phyloP scores from a whole-genome alignment of 2,113 vertebrate species.

The Macrotis lagotis region DNA sequence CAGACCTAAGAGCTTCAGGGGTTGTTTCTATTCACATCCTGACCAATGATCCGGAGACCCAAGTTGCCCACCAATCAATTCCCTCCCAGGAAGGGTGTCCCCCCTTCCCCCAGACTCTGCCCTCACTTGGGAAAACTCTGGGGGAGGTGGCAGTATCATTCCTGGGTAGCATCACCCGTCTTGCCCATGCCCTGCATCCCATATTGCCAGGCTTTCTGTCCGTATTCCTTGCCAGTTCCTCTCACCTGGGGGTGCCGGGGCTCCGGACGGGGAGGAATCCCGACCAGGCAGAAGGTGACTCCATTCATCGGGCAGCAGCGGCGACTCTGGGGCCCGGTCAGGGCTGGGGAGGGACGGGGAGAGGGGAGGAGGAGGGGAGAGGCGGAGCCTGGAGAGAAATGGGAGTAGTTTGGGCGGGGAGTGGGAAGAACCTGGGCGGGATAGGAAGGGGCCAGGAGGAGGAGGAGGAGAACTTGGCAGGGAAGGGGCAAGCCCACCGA shows the following conservation, averaged over 20 bases:
- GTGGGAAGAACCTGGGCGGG: neutral
- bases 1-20: neutral
- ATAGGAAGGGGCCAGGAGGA: neutral
- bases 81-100: neutral
- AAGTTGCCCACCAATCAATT: neutral
- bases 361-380: conserved; percentile 52
- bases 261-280: conserved; percentile 93
- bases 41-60: neutral
- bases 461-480: neutral
- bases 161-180: neutral
- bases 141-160: conserved; percentile 14
- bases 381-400: conserved; percentile 53
- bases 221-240: conserved; percentile 18
- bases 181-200: neutral
- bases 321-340: conserved; percentile 77
- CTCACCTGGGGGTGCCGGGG: conserved; percentile 80
- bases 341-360: conserved; percentile 48
- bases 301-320: conserved; percentile 93
- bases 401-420: conserved; percentile 18
- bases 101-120: neutral
- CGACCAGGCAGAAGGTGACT: conserved; percentile 98
- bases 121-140: neutral
- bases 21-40: neutral
- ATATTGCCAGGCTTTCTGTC: neutral
- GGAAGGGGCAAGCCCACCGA: accelerated